A percentile compares a stretch with the other conserved stretches of the same genome.
These are phyloP conservation scores for Sebastes glaucus DNA, from an alignment of 2,797 vertebrate species.

Conservation along the genomic window DNA sequence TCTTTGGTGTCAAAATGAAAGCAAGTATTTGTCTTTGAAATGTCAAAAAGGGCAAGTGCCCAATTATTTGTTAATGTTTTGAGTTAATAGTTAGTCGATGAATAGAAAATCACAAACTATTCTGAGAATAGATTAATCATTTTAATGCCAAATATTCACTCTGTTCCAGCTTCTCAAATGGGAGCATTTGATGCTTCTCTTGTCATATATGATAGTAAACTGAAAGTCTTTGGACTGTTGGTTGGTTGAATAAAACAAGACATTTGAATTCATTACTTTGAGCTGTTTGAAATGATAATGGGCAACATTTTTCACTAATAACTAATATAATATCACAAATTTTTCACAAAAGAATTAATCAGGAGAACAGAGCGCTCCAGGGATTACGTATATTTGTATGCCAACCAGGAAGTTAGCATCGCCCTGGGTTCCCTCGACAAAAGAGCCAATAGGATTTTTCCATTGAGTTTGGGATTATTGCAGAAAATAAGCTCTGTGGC, in stretches of 20 bases:
- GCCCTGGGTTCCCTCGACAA: fast-evolving
- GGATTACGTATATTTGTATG: fast-evolving
- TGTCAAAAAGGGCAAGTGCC: background rate
- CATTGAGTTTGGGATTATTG: fast-evolving
- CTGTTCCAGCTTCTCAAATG: background rate
- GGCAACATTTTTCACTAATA: background rate
- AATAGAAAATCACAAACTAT: background rate
- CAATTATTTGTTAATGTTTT: background rate
- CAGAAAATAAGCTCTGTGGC: no score
- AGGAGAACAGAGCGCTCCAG: background rate
- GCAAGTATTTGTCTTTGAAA: background rate
- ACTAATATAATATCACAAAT: no score
- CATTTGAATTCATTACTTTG: background rate
- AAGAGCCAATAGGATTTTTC: no score
- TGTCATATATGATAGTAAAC: background rate
- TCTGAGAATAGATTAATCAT: background rate
- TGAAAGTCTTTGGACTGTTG: background rate
- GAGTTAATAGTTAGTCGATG: background rate
- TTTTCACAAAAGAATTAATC: background rate
- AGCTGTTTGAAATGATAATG: background rate
- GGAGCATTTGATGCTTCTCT: background rate
- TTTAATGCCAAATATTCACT: background rate
- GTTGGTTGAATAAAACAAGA: background rate
- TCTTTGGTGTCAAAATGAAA: slow-evolving; percentile 19
- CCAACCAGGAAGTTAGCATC: no score